These are phyloP conservation scores for Epirrita christyi DNA, from an alignment of 2,888 invertebrate genomes.

Conservation along the genomic window DNA sequence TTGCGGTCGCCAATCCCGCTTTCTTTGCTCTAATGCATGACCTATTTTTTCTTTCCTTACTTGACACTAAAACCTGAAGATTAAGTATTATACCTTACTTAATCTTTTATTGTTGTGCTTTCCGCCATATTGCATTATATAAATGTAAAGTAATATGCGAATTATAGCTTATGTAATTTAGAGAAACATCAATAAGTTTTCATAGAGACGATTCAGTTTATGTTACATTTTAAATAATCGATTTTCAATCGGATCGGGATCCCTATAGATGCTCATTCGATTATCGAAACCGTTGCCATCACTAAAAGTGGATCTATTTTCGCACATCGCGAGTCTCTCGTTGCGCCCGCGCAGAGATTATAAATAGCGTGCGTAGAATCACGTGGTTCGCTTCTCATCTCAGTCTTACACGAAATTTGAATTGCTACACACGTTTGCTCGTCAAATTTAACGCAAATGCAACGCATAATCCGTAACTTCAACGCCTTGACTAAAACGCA, in stretches of 20 bases:
- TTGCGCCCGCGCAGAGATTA: constrained; percentile 64
- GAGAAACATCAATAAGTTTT: neutral
- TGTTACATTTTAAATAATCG: neutral
- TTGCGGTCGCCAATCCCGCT: constrained; percentile 25
- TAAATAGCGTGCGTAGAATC: constrained; percentile 67
- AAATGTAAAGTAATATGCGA: no score
- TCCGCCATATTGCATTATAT: no score
- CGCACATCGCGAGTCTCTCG: constrained; percentile 46
- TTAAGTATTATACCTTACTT: neutral
- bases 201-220: neutral
- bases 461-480: no score
- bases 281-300: constrained; percentile 42
- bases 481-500: no score
- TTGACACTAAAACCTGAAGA: constrained; percentile 16
- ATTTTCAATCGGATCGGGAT: constrained; percentile 5
- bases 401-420: constrained; percentile 40
- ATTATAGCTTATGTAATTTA: no score
- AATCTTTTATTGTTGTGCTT: no score
- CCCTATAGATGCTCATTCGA: constrained; percentile 34
- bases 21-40: constrained; percentile 30
- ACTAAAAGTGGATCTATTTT: constrained; percentile 48
- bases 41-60: constrained; percentile 34
- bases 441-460: no score
- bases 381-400: constrained; percentile 47
- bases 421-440: constrained; percentile 30